Evolutionary conservation across 2,113 vertebrate genomes (phyloP), one percentile per base, ranked within the genome.

Genomic region (Cettia cetti): DNA sequence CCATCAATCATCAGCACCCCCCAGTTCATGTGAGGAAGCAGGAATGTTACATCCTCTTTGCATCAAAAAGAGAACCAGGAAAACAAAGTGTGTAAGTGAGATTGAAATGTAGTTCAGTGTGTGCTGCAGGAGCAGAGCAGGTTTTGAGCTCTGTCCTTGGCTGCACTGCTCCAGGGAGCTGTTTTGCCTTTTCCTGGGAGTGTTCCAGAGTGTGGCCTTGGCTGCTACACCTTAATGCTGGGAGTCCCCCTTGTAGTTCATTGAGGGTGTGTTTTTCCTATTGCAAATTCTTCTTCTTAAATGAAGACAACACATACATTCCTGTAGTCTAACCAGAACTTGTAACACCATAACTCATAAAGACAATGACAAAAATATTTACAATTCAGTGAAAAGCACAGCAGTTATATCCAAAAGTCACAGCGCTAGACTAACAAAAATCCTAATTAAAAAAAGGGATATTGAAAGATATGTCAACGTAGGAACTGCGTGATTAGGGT

Each of bases 61-160:
- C 66, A 30, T 54, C 5, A n/a, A n/a, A 90, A 87, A 77, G 69
- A 80, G 39, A 77, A 35, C 53, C 22, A 69, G 33, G 33, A 45
- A 33, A 69, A 19, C 3, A 2, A 4, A 13, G 5, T 18, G 10
- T 77, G 39, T 33, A 23, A 49, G 26, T 65, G 78, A 76, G 75
- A 39, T 15, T 20, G n/a, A 79, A 61, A 59, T 0, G 0, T n/a
- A 40, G 19, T 24, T 66, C 0, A 0, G 15, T 26, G 37, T 56
- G 65, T 69, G 81, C 64, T 74, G 60, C 52, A 19, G 60, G 47
- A 15, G 33, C 27, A 60, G 70, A 63, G 5, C 61, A 68, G 80
- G 57, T 80, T 57, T 8, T 8, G 40, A 39, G 75, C 53, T 13
- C 31, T 90, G 91, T 27, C 75, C 88, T 71, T 78, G 71, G 44